Base-by-base conservation (phyloP, 2,888 invertebrate species). In the Electrophaes corylata region DNA sequence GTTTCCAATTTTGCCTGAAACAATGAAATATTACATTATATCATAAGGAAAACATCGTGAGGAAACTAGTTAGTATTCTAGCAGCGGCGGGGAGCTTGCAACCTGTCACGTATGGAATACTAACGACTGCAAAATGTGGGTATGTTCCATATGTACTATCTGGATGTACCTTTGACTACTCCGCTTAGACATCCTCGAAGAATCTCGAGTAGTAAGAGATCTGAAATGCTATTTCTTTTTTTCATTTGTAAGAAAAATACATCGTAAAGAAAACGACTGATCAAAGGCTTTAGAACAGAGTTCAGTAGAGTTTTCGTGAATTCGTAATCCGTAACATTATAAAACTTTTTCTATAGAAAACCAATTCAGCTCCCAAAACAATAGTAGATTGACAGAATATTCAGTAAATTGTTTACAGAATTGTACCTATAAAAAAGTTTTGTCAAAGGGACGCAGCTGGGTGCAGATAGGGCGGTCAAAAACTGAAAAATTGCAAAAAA, bases 1-100 rank as follows among this genome's bases (percentile, higher is more conserved):
- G 97, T 97, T 93, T 97, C 97, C 83, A 97, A 92, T 92, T 97
- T 97, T 35, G 96, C 96, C 96, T 96, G 94, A 48, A 95, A 95
- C 88, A 92, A 92, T 81, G 10, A 64, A 46, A 53, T 57, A 26
- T 14, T 2, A 23, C 43, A 8, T 31, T n/a, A n/a, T n/a, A n/a
- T n/a, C n/a, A n/a, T n/a, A n/a, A n/a, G n/a, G n/a, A n/a, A n/a
- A n/a, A n/a, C n/a, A n/a, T n/a, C n/a, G n/a, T n/a, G n/a, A n/a
- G n/a, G n/a, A n/a, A n/a, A n/a, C n/a, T n/a, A n/a, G n/a, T n/a
- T n/a, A n/a, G n/a, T n/a, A n/a, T n/a, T n/a, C n/a, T n/a, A n/a
- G n/a, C n/a, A n/a, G n/a, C n/a, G n/a, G n/a, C n/a, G n/a, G n/a
- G n/a, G n/a, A n/a, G n/a, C n/a, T n/a, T n/a, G n/a, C n/a, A n/a